phyloP scores from a whole-genome alignment of 2,113 vertebrate species.

The Erinaceus europaeus region DNA sequence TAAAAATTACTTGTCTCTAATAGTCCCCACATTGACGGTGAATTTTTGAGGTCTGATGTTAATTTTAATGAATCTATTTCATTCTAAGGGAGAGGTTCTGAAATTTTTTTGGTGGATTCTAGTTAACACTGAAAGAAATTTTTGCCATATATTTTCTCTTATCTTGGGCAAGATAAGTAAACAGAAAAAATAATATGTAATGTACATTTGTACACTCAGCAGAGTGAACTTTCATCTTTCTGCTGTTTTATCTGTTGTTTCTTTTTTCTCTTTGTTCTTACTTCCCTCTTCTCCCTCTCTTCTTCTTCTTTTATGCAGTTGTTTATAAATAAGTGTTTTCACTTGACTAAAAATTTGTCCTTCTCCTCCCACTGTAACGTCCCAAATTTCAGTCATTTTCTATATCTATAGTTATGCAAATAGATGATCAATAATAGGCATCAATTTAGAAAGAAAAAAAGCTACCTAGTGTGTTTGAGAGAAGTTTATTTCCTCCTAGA shows the following conservation, averaged over 20 bases:
- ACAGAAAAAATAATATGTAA: not conserved
- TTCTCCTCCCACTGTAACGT: not conserved
- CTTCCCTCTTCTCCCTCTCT: not conserved
- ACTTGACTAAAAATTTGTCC: not conserved
- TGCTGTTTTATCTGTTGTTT: not conserved
- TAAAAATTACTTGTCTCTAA: not conserved
- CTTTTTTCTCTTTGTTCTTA: not conserved
- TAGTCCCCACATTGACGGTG: too few species aligned
- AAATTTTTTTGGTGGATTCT: not conserved
- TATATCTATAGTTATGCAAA: not conserved
- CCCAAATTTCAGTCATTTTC: not conserved
- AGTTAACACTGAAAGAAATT: not conserved
- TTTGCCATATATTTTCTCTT: not conserved
- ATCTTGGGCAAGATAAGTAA: not conserved
- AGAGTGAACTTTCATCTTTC: too few species aligned
- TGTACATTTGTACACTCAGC: rapidly evolving
- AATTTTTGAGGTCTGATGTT: not conserved
- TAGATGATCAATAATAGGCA: not conserved
- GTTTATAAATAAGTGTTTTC: not conserved
- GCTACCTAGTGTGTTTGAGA: too few species aligned
- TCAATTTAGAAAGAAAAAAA: not conserved
- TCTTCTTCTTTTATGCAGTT: not conserved
- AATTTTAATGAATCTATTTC: not conserved
- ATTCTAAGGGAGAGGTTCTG: not conserved
- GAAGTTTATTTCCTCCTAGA: not conserved